Percentiles rank a stretch among this genome's conserved stretches.
phyloP scores from a whole-genome alignment of 2,888 invertebrate species.

The Agriopis aurantiaria region DNA sequence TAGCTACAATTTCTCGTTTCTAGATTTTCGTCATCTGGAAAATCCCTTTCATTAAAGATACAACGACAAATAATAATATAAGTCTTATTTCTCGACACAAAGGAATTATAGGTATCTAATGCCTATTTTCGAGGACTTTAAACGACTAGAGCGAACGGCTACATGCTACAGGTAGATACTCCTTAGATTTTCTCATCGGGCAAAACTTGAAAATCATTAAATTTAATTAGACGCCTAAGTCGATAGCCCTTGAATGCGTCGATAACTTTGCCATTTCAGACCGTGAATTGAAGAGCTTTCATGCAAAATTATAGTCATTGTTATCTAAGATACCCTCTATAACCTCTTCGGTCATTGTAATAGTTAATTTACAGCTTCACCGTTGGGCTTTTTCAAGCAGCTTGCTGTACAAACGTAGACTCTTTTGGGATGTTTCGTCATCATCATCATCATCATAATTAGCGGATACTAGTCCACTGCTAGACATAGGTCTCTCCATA shows the following conservation, averaged over 20 bases:
- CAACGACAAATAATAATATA: not conserved
- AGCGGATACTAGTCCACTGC: no score
- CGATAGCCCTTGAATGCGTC: not conserved
- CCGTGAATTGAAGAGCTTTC: conserved; percentile 7
- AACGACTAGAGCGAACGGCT: conserved; percentile 9
- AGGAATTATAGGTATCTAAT: conserved; percentile 13
- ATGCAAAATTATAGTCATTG: not conserved
- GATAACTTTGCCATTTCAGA: not conserved
- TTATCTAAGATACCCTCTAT: no score
- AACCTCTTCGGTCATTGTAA: no score
- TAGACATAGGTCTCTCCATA: no score
- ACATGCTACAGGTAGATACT: conserved; percentile 14
- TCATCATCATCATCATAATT: no score
- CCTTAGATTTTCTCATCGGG: not conserved
- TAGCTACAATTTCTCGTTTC: not conserved
- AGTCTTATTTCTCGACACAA: conserved; percentile 7
- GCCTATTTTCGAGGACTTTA: not conserved
- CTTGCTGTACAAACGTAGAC: no score
- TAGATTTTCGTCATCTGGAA: conserved; percentile 4
- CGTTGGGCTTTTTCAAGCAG: no score
- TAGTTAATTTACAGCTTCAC: no score
- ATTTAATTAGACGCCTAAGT: conserved; percentile 14
- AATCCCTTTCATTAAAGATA: conserved; percentile 9
- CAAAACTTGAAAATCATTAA: conserved; percentile 21
- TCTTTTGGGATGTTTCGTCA: no score